Base-by-base conservation (phyloP, 2,888 invertebrate species). In the Celastrina argiolus region DNA sequence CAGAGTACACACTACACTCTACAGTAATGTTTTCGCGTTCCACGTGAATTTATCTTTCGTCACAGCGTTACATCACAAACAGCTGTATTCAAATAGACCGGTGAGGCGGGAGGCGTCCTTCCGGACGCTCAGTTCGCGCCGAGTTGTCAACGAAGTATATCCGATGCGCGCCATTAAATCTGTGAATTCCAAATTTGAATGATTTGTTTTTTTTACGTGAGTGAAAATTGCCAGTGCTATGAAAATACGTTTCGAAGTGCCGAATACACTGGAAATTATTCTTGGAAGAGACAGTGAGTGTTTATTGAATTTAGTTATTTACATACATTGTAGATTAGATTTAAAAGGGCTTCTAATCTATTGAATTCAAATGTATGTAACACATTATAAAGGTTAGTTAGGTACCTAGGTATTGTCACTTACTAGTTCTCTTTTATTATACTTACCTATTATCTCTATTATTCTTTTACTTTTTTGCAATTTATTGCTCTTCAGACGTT, bases 181-280 rank as follows among this genome's bases (percentile, higher is more conserved):
- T 73, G 76, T 73, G 71, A 74, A 74, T 76, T 76, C 71, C 64
- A 68, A 67, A 68, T 69, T 71, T 66, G 68, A 73, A 56, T 65
- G 69, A 61, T 67, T 68, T 66, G 67, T 63, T 65, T 45, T 45
- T 39, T 16, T 41, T 36, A 26, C 45, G 66, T 59, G 56, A 70
- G 45, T 70, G 74, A 76, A 70, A 73, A 71, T 42, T 70, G 75
- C 77, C 74, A 81, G 84, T 87, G 87, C 83, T 82, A 89, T 91
- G 91, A 85, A 80, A 83, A 91, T 91, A 81, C 82, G 89, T 68
- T 91, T 88, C 75, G 90, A 91, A 80, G 91, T 89, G 82, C 91
- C 91, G 69, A 91, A 91, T 76, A 90, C 86, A 77, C 88, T 91
- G 89, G 91, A 91, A 85, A 90, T 91, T 75, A 80, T 82, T 74